phyloP scores from a whole-genome alignment of 2,888 invertebrate genomes.

The Mythimna lalbum region DNA sequence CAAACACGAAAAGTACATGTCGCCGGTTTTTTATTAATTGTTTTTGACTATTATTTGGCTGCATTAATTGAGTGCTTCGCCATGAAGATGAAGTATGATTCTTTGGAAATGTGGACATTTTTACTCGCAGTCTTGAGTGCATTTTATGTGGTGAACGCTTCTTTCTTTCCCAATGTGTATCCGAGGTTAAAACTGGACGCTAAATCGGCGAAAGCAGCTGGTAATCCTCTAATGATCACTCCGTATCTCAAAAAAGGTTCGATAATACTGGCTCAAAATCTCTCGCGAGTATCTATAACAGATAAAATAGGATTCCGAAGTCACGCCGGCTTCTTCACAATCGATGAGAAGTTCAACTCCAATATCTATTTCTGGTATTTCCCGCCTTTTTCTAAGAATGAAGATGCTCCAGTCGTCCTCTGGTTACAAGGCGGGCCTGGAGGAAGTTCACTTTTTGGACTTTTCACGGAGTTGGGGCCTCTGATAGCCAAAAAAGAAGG shows the following conservation, averaged over 20 bases:
- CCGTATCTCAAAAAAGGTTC: conserved; percentile 89
- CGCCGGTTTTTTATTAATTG: not conserved
- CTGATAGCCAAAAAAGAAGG: conserved; percentile 82
- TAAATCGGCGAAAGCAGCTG: conserved; percentile 67
- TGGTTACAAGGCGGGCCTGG: conserved; percentile 92
- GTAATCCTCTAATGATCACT: conserved; percentile 90
- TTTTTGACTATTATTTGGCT: not conserved
- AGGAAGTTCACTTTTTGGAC: conserved; percentile 88
- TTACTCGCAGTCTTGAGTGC: conserved; percentile 30
- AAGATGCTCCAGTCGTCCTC: conserved; percentile 86
- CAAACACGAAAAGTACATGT: conserved; percentile 2
- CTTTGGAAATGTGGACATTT: conserved; percentile 14
- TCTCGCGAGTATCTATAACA: conserved; percentile 80
- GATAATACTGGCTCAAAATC: conserved; percentile 84
- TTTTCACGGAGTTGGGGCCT: conserved; percentile 92
- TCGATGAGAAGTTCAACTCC: conserved; percentile 89
- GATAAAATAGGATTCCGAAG: conserved; percentile 85
- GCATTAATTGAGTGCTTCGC: not conserved
- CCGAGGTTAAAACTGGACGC: conserved; percentile 78
- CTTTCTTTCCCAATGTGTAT: conserved; percentile 78
- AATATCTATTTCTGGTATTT: conserved; percentile 93
- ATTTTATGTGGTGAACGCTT: conserved; percentile 42
- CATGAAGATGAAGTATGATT: conserved; percentile 6
- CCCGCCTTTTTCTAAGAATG: conserved; percentile 84
- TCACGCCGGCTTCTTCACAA: conserved; percentile 92